Conservation (phyloP, 2,113 vertebrate species). For the Mus spicilegus region DNA sequence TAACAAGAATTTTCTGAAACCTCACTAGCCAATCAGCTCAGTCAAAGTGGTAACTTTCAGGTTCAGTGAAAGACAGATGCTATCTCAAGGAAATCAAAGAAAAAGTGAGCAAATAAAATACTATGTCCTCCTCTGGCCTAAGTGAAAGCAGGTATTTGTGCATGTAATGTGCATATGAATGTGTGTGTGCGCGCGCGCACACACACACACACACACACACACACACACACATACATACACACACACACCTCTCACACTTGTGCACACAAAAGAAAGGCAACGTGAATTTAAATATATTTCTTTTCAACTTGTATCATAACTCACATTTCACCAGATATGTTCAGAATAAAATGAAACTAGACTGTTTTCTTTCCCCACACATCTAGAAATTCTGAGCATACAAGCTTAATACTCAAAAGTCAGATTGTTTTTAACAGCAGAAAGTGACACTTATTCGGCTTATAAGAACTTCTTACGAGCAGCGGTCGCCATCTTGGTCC, state of each 20-base stretch:
- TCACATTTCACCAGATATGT: neutral
- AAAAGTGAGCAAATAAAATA: neutral
- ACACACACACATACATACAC: neutral
- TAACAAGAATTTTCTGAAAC: neutral
- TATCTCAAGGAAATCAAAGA: neutral
- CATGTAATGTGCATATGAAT: neutral
- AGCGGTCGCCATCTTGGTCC: too few species aligned
- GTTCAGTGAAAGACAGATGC: neutral
- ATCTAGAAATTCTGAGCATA: neutral
- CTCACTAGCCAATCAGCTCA: neutral
- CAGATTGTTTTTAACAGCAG: neutral
- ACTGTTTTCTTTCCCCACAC: neutral
- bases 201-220: too few species aligned
- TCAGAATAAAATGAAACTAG: slow-evolving; percentile 48
- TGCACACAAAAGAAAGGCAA: neutral
- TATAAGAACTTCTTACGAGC: neutral
- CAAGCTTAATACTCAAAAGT: neutral
- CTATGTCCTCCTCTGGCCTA: neutral
- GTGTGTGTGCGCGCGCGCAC: too few species aligned
- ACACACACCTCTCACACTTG: neutral
- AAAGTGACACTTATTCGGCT: neutral
- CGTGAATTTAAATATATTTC: slow-evolving; percentile 16
- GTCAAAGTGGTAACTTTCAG: neutral
- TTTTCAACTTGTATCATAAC: neutral
- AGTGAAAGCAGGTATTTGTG: neutral